These are phyloP conservation scores for Craniophora ligustri DNA, from an alignment of 2,888 invertebrate species.

Conservation along the genomic window DNA sequence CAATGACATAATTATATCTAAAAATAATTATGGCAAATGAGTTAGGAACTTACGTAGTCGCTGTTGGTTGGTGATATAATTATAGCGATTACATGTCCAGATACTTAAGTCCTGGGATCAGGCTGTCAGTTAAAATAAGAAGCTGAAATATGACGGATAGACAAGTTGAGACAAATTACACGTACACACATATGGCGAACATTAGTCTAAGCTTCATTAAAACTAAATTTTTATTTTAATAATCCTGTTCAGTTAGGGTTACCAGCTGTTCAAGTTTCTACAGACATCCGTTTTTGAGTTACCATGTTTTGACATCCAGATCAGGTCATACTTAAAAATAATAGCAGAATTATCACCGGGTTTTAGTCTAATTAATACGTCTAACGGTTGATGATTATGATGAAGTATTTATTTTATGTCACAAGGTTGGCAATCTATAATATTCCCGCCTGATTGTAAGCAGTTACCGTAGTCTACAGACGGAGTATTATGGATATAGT, in stretches of 20 bases:
- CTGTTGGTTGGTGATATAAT: constrained; percentile 17
- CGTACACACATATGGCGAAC: constrained; percentile 5
- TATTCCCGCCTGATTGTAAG: too few species aligned
- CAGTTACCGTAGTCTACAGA: too few species aligned
- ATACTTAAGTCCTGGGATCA: constrained; percentile 26
- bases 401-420: too few species aligned
- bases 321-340: not conserved
- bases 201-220: constrained; percentile 7
- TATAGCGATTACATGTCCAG: constrained; percentile 33
- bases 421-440: too few species aligned
- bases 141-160: constrained; percentile 32
- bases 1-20: constrained; percentile 48
- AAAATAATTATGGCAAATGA: constrained; percentile 47
- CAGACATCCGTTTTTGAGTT: not conserved
- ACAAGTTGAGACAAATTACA: constrained; percentile 30
- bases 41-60: constrained; percentile 11
- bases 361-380: too few species aligned
- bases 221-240: constrained; percentile 5
- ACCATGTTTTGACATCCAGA: too few species aligned
- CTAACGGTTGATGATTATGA: too few species aligned
- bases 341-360: too few species aligned
- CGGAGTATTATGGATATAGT: too few species aligned
- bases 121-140: constrained; percentile 42
- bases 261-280: not conserved
- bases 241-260: constrained; percentile 1